Conservation (phyloP, 2,888 invertebrate species). For the Diaprepes abbreviatus region DNA sequence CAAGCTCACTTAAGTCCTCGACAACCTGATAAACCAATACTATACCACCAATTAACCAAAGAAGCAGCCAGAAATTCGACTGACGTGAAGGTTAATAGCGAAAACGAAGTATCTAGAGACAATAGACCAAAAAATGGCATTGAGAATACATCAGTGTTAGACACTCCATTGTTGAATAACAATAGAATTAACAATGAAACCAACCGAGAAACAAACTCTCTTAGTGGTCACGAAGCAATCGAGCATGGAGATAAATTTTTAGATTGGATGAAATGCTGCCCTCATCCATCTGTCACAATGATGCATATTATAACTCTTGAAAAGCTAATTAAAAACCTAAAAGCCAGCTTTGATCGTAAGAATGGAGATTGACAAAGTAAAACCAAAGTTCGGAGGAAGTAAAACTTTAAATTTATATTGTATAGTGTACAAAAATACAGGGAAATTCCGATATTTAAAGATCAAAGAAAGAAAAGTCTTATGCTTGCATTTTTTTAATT, state of each 20-base stretch:
- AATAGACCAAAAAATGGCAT: constrained; percentile 61
- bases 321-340: constrained; percentile 80
- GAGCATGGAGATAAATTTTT: constrained; percentile 86
- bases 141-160: constrained; percentile 77
- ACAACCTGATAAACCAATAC: constrained; percentile 69
- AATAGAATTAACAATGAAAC: constrained; percentile 54
- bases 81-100: constrained; percentile 53
- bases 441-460: constrained; percentile 11
- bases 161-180: constrained; percentile 78
- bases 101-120: too few relatives aligned
- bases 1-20: too few relatives aligned
- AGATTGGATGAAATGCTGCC: constrained; percentile 83
- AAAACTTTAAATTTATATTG: constrained; percentile 1
- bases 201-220: constrained; percentile 59
- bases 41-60: constrained; percentile 79
- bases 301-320: constrained; percentile 84
- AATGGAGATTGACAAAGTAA: constrained; percentile 61
- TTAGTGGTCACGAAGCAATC: constrained; percentile 73
- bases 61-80: constrained; percentile 73
- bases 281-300: constrained; percentile 83
- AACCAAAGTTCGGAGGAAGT: constrained; percentile 63
- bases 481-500: too few relatives aligned
- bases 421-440: constrained; percentile 26
- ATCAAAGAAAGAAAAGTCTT: constrained; percentile 1
- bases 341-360: constrained; percentile 71